Evolutionary conservation across 2,888 invertebrate species (phyloP).

Genomic region (Tinea pellionella): DNA sequence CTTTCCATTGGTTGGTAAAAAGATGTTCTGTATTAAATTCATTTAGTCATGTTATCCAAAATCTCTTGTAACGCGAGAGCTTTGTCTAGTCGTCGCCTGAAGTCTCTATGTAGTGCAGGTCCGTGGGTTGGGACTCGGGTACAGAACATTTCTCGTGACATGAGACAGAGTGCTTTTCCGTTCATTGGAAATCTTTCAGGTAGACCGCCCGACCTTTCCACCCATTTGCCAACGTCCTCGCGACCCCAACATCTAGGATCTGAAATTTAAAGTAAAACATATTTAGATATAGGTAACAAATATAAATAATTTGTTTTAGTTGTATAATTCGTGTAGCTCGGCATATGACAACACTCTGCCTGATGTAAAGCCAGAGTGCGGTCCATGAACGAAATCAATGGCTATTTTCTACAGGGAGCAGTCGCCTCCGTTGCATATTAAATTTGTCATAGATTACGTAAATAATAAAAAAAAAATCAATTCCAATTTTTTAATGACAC

Average conservation of each 20-base stretch:
- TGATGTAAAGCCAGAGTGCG: too few relatives aligned
- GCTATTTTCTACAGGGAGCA: too few relatives aligned
- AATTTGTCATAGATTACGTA: too few relatives aligned
- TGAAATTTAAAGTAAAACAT: constrained; percentile 29
- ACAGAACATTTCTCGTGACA: constrained; percentile 81
- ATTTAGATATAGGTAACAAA: background rate
- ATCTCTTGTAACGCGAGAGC: constrained; percentile 71
- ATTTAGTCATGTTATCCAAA: constrained; percentile 26
- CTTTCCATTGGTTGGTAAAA: too few relatives aligned
- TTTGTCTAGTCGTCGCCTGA: constrained; percentile 73
- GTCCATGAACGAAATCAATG: too few relatives aligned
- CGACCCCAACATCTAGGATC: constrained; percentile 81
- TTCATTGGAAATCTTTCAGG: constrained; percentile 81
- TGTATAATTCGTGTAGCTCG: too few relatives aligned
- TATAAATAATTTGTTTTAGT: background rate
- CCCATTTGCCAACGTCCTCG: constrained; percentile 77
- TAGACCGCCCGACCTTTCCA: constrained; percentile 68
- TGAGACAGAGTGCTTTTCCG: constrained; percentile 82
- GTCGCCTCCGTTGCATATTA: too few relatives aligned
- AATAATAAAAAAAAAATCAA: too few relatives aligned
- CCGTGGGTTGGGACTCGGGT: constrained; percentile 77
- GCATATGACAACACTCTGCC: too few relatives aligned
- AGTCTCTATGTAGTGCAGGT: constrained; percentile 73
- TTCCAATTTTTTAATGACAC: too few relatives aligned
- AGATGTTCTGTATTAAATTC: background rate